Conservation (phyloP, 1,140 invertebrate genomes). For the Solen grandis region DNA sequence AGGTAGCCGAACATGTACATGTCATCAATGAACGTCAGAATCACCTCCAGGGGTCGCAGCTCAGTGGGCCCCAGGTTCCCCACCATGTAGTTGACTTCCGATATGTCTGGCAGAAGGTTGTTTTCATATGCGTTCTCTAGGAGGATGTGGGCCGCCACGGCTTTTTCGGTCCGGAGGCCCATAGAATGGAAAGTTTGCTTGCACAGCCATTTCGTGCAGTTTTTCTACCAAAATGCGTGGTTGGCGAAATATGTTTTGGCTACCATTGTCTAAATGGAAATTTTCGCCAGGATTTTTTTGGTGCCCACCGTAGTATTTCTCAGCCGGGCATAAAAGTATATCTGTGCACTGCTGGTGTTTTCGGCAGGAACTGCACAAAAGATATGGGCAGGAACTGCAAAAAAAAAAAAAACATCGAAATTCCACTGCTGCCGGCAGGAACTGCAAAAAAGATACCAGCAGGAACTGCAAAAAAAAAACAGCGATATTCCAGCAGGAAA, state of each 20-base stretch:
- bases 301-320: no score
- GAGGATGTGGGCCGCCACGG: neutral
- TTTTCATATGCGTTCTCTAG: neutral
- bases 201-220: neutral
- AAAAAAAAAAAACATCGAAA: no score
- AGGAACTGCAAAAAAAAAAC: neutral
- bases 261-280: no score
- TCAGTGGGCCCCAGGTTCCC: neutral
- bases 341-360: no score
- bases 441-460: no score
- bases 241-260: no score
- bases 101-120: neutral
- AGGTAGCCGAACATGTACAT: neutral
- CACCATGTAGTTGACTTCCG: neutral
- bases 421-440: no score
- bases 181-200: neutral
- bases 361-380: no score
- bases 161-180: neutral
- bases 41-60: neutral
- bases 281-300: no score
- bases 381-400: no score
- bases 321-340: no score
- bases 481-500: neutral
- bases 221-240: neutral
- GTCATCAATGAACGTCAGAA: neutral